These are phyloP conservation scores for Ptilodon capucinus DNA, from an alignment of 2,888 invertebrate genomes.

Conservation along the genomic window DNA sequence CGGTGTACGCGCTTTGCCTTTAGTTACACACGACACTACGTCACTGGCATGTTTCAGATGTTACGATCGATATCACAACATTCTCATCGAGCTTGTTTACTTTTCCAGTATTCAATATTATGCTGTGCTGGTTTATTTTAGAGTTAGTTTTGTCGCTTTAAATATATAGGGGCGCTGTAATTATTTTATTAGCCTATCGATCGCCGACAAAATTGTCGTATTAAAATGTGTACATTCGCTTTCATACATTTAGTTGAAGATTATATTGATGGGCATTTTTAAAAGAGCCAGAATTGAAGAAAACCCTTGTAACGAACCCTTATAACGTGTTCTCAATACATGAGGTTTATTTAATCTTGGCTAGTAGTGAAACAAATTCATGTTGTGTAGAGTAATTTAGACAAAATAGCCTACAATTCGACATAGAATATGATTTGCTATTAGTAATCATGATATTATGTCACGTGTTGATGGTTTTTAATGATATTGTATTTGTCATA, in stretches of 20 bases:
- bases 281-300: constrained; percentile 42
- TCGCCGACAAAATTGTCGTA: constrained; percentile 46
- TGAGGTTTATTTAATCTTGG: constrained; percentile 37
- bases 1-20: constrained; percentile 50
- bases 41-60: constrained; percentile 45
- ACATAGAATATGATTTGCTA: constrained; percentile 14
- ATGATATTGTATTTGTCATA: background rate
- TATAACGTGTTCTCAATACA: constrained; percentile 28
- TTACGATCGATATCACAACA: constrained; percentile 51
- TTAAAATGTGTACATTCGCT: constrained; percentile 40
- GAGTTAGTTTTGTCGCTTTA: constrained; percentile 59
- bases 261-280: constrained; percentile 28
- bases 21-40: constrained; percentile 43
- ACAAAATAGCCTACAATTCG: constrained; percentile 20
- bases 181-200: constrained; percentile 51
- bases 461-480: too few relatives aligned
- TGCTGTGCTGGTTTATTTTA: constrained; percentile 67
- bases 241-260: constrained; percentile 35
- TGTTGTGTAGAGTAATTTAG: constrained; percentile 25
- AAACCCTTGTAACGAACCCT: constrained; percentile 33
- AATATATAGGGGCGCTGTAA: constrained; percentile 55
- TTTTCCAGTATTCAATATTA: constrained; percentile 56
- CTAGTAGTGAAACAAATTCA: constrained; percentile 27
- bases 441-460: background rate
- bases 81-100: constrained; percentile 70